These are phyloP conservation scores for Habroteleia sp. DNA, from an alignment of 2,888 invertebrate genomes.

Conservation along the genomic window DNA sequence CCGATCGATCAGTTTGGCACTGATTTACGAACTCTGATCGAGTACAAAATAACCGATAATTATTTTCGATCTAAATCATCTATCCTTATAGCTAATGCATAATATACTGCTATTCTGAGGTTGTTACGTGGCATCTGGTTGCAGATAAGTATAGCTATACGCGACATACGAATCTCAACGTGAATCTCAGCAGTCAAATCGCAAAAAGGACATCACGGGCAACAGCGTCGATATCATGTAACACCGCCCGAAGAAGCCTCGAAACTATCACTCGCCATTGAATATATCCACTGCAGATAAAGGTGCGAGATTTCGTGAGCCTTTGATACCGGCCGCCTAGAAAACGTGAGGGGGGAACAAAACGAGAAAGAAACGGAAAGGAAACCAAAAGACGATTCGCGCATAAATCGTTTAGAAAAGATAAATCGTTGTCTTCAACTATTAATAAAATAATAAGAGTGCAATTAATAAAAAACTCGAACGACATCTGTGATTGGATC, in stretches of 20 bases:
- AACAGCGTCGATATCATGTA: conserved; percentile 55
- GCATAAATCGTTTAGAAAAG: conserved; percentile 45
- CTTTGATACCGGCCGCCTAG: conserved; percentile 56
- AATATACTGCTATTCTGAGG: conserved; percentile 27
- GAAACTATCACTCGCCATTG: conserved; percentile 63
- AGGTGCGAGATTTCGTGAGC: conserved; percentile 56
- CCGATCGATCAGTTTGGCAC: conserved; percentile 8
- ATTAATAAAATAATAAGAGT: not conserved
- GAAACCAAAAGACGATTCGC: conserved; percentile 19
- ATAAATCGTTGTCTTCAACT: conserved; percentile 14
- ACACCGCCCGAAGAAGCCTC: conserved; percentile 45
- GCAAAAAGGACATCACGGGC: conserved; percentile 49
- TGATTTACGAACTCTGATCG: conserved; percentile 19
- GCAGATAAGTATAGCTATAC: conserved; percentile 41
- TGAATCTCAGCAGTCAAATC: conserved; percentile 46
- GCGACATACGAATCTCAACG: conserved; percentile 22
- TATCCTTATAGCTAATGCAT: conserved; percentile 40
- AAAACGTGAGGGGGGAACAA: conserved; percentile 37
- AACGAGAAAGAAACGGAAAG: conserved; percentile 3
- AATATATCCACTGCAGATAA: conserved; percentile 58
- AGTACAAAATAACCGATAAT: conserved; percentile 28
- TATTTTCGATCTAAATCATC: conserved; percentile 35
- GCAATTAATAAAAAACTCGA: too few species aligned
- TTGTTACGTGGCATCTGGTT: conserved; percentile 39
- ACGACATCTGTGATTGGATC: too few species aligned